Evolutionary conservation across 2,797 vertebrate genomes (phyloP).

Genomic region (Danio albolineatus): DNA sequence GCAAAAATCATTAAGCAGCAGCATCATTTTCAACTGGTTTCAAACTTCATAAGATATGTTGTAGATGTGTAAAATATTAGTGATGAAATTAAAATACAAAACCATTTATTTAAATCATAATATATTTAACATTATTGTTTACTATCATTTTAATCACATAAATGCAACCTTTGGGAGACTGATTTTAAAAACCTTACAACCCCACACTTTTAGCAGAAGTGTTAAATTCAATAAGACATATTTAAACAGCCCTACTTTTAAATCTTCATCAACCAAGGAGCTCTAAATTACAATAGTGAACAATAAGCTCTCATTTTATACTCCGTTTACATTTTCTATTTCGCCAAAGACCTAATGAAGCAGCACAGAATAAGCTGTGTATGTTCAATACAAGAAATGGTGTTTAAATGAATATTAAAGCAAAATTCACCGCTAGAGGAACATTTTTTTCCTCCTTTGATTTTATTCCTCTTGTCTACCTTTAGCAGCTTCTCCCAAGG

Average conservation of each 20-base stretch:
- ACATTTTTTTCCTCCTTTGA: conserved; percentile 69
- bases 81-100: background rate
- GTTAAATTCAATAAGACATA: background rate
- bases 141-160: no score
- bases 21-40: background rate
- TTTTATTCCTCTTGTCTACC: conserved; percentile 73
- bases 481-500: conserved; percentile 72
- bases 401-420: conserved; percentile 78
- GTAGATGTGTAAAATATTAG: no score
- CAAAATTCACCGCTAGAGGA: conserved; percentile 66
- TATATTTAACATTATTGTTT: background rate
- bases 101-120: conserved; percentile 1
- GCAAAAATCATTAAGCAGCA: background rate
- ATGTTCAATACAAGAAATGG: conserved; percentile 75
- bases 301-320: conserved; percentile 51
- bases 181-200: background rate
- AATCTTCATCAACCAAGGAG: conserved; percentile 53
- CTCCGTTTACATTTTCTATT: conserved; percentile 64
- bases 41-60: background rate
- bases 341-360: conserved; percentile 60
- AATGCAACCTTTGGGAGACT: background rate
- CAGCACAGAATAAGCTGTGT: conserved; percentile 69
- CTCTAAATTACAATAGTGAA: conserved; percentile 61
- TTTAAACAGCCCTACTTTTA: background rate
- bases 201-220: background rate